Evolutionary conservation across 2,113 vertebrate genomes (phyloP).

Genomic region (Takifugu flavidus): DNA sequence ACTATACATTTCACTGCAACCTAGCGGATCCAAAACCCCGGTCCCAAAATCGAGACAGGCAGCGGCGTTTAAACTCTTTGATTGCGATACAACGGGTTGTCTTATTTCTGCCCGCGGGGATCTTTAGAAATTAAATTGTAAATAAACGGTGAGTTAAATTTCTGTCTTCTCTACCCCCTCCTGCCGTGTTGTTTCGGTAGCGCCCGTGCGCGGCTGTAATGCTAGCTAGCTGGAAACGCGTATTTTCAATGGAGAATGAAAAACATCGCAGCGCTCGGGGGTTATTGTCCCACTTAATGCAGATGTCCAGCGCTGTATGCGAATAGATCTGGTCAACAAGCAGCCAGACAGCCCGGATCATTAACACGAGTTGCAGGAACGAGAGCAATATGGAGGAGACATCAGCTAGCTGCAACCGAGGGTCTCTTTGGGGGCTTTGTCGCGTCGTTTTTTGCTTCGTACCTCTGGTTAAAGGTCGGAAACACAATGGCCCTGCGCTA

Average conservation of each 20-base stretch:
- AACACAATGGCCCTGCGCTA: neutral
- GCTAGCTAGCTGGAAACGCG: slow-evolving; percentile 13
- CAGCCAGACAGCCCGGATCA: neutral
- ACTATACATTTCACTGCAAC: slow-evolving; percentile 30
- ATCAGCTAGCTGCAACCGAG: slow-evolving; percentile 11
- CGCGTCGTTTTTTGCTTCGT: slow-evolving; percentile 1
- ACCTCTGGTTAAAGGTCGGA: neutral
- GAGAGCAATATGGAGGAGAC: slow-evolving; percentile 58
- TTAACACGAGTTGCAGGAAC: slow-evolving; percentile 4
- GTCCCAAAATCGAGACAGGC: slow-evolving; percentile 24
- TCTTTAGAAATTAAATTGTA: slow-evolving; percentile 9
- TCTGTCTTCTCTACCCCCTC: slow-evolving; percentile 24
- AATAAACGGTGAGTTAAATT: slow-evolving; percentile 56
- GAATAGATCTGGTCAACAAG: neutral
- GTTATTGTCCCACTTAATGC: neutral
- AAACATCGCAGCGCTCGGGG: neutral
- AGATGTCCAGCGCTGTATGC: neutral
- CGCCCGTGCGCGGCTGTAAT: slow-evolving; percentile 28
- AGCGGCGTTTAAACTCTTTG: neutral
- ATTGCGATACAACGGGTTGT: neutral
- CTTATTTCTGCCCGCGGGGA: slow-evolving; percentile 16
- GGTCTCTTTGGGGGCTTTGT: slow-evolving; percentile 34
- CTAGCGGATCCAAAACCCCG: slow-evolving; percentile 25
- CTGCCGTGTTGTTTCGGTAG: slow-evolving; percentile 32
- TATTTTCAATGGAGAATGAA: neutral